Percentiles rank a stretch among this genome's conserved stretches.
Evolutionary conservation across 2,797 vertebrate species (phyloP).

Genomic region (Lerista edwardsae): DNA sequence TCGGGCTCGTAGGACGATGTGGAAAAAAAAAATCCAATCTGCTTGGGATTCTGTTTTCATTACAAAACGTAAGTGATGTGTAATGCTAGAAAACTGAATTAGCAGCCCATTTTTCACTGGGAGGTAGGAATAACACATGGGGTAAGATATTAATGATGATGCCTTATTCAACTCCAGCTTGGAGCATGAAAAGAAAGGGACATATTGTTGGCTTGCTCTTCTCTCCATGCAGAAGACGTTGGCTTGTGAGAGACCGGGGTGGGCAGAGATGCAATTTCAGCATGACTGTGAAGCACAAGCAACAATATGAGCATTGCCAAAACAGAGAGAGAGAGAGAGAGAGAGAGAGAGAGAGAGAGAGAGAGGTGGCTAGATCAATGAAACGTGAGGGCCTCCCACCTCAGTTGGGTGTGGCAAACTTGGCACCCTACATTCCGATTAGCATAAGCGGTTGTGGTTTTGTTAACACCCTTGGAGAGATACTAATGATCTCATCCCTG

Average conservation of each 20-base stretch:
- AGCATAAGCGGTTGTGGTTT: background rate
- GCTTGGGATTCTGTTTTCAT: slow-evolving; percentile 51
- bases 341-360: no score
- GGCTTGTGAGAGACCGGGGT: background rate
- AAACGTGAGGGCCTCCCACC: background rate
- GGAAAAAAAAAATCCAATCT: slow-evolving; percentile 32
- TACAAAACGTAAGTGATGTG: slow-evolving; percentile 30
- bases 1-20: slow-evolving; percentile 31
- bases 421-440: background rate
- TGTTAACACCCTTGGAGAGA: background rate
- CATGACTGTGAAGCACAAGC: background rate
- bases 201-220: background rate
- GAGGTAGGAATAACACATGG: slow-evolving; percentile 44
- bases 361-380: no score
- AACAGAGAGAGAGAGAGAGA: background rate
- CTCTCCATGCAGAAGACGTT: slow-evolving; percentile 22
- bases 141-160: slow-evolving; percentile 45
- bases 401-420: background rate
- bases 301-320: background rate
- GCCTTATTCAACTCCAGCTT: slow-evolving; percentile 22
- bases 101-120: slow-evolving; percentile 50
- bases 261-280: background rate
- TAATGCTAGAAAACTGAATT: slow-evolving; percentile 58
- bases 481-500: background rate
- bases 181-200: background rate